Evolutionary conservation across 1,140 invertebrate genomes (phyloP).

Genomic region (Elymnias hypermnestra): DNA sequence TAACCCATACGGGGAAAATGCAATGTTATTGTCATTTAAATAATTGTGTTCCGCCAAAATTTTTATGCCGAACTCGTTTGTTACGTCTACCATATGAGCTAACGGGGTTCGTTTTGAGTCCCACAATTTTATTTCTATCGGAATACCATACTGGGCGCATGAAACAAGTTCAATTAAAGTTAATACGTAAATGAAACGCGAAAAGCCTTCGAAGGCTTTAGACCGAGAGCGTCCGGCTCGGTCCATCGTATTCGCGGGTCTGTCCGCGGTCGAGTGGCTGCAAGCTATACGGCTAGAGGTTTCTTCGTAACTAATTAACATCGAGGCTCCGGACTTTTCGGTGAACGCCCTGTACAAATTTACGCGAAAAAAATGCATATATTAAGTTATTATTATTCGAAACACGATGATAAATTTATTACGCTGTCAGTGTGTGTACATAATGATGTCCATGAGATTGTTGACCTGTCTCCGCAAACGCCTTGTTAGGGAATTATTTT

Average conservation of each 20-base stretch:
- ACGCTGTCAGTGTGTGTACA: not conserved
- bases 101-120: slow-evolving; percentile 74
- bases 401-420: slow-evolving; percentile 8
- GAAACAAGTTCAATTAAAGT: slow-evolving; percentile 16
- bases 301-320: slow-evolving; percentile 50
- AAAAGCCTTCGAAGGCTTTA: slow-evolving; percentile 10
- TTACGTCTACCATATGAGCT: slow-evolving; percentile 86
- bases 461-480: slow-evolving; percentile 3
- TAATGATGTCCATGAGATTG: slow-evolving; percentile 3
- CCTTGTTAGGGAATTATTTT: too few relatives aligned
- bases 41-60: slow-evolving; percentile 82
- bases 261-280: slow-evolving; percentile 44
- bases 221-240: slow-evolving; percentile 37
- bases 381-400: slow-evolving; percentile 10
- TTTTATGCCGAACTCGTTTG: slow-evolving; percentile 84
- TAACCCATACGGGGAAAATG: slow-evolving; percentile 87
- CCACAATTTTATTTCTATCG: slow-evolving; percentile 64
- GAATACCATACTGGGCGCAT: slow-evolving; percentile 42
- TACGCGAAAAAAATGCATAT: slow-evolving; percentile 9
- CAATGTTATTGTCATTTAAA: slow-evolving; percentile 86
- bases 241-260: slow-evolving; percentile 45
- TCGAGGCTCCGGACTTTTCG: slow-evolving; percentile 40
- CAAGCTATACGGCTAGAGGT: slow-evolving; percentile 21
- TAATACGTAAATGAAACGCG: slow-evolving; percentile 28
- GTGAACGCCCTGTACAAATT: slow-evolving; percentile 51